Evolutionary conservation across 1,140 invertebrate genomes (phyloP).

Genomic region (Galendromus occidentalis): DNA sequence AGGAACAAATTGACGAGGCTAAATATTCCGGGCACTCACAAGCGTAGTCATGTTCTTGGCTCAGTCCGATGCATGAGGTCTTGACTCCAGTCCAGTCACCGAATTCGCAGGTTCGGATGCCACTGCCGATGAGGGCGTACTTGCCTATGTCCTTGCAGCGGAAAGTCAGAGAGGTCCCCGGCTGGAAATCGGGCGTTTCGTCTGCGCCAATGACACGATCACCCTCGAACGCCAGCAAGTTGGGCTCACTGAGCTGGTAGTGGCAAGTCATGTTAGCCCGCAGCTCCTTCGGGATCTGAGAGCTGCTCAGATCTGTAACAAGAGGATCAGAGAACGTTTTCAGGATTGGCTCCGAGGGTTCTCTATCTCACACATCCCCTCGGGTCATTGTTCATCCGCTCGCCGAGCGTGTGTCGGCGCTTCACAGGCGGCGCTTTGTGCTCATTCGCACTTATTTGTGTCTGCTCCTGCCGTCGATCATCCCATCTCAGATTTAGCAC

Average conservation of each 20-base stretch:
- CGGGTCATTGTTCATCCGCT: too few relatives aligned
- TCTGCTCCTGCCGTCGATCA: too few relatives aligned
- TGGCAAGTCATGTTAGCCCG: constrained; percentile 44
- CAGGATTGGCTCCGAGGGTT: not conserved
- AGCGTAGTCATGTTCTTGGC: constrained; percentile 63
- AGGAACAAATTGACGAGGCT: too few relatives aligned
- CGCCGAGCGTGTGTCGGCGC: too few relatives aligned
- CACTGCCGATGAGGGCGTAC: constrained; percentile 36
- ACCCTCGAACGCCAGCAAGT: constrained; percentile 54
- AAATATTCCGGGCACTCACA: constrained; percentile 41
- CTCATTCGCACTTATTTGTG: too few relatives aligned
- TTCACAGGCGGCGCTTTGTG: too few relatives aligned
- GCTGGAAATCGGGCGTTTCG: constrained; percentile 49
- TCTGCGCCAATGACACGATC: constrained; percentile 47
- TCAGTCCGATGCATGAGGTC: constrained; percentile 53
- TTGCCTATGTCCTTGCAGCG: constrained; percentile 64
- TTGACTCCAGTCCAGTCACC: constrained; percentile 56
- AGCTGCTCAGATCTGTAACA: not conserved
- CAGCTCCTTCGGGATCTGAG: not conserved
- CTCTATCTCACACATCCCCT: too few relatives aligned
- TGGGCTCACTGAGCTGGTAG: constrained; percentile 49
- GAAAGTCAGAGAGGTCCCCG: constrained; percentile 43
- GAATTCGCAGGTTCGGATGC: constrained; percentile 42
- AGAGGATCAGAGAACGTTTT: not conserved
- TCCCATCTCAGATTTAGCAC: too few relatives aligned